Base-by-base conservation (phyloP, 2,113 vertebrate species). In the Rhadina sibilatrix region DNA sequence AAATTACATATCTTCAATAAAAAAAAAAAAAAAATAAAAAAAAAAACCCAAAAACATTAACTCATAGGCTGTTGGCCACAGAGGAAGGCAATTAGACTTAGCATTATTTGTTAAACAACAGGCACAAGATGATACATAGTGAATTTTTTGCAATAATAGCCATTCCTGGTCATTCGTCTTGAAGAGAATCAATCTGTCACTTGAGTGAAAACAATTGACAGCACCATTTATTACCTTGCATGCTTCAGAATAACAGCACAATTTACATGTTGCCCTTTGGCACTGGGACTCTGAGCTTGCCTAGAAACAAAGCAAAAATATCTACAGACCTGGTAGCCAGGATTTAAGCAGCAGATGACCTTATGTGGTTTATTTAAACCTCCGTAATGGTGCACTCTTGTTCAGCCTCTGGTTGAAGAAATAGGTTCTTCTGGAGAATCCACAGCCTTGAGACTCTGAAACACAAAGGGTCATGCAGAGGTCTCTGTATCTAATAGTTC, bases 231-330 rank as follows among this genome's bases (percentile, higher is more conserved):
- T 97, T 97, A 98, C 94, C 93, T 90, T 65, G 87, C 94, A 68
- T 92, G 91, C 89, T 97, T 88, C 85, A 85, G 95, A 96, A 95
- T 78, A 97, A 75, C 97, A 96, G 94, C 91, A 97, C 96, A 90
- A 97, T 98, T 97, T 98, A 93, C 97, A 97, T 96, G 87, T 77
- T 96, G 91, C 94, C 97, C 97, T 97, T 94, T 95, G 93, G 94
- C 95, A 82, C 76, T 12, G 6, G 20, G n/a, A 80, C 79, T 94
- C 79, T 81, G 81, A 72, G 89, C 95, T 86, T 10, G 31, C 89
- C 87, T 49, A 56, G 86, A 92, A 96, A 88, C 64, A 90, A 90
- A 83, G 80, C 30, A 84, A 87, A 93, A 94, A 93, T 87, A 91
- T 76, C 87, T 49, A 28, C 42, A 79, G 84, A 85, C 53, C 66